Base-by-base conservation (phyloP, 1,140 invertebrate species). In the Drosophila nigromelanica region DNA sequence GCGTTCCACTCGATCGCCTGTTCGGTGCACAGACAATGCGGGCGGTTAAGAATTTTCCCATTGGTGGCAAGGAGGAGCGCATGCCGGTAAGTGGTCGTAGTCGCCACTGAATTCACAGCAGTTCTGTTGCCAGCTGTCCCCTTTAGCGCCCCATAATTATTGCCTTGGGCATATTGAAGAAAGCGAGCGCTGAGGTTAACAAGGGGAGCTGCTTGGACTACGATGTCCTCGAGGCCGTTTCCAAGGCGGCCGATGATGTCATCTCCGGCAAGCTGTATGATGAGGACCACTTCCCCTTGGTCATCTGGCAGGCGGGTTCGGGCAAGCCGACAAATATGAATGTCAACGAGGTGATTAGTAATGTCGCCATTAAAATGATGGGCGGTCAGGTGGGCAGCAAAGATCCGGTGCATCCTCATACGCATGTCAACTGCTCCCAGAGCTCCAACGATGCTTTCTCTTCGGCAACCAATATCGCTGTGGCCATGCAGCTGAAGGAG, bases 281-380 rank as follows among this genome's bases (percentile, higher is more conserved):
- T 47, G 97, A 89, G 10, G 24, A 98, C 62, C 98, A 99, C 92
- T 99, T 99, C 91, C 99, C 99, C 1, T 92, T 99, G 18, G 98
- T 98, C 48, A 98, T 97, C 83, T 99, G 98, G 98, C 98, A 99
- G 94, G 99, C 98, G 33, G 99, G 99, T 10, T 99, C 98, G 47
- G 99, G 99, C 10, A 99, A 98, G 0, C 98, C 99, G 92, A 97
- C 96, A 1, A 99, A 99, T 91, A 99, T 99, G 98, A 99, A 99
- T 92, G 96, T 98, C 0, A 99, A 99, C 92, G 99, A 99, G 94
- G 97, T 97, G 72, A 56, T 98, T 27, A 94, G 96, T 21, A 99
- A 99, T 92, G 93, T 98, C 54, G 99, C 99, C 1, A 99, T 99
- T 90, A 96, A 99, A 93, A 93, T 99, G 21, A 80, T 99, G 14